Conservation (phyloP, 2,113 vertebrate genomes). For the Platichthys stellatus region DNA sequence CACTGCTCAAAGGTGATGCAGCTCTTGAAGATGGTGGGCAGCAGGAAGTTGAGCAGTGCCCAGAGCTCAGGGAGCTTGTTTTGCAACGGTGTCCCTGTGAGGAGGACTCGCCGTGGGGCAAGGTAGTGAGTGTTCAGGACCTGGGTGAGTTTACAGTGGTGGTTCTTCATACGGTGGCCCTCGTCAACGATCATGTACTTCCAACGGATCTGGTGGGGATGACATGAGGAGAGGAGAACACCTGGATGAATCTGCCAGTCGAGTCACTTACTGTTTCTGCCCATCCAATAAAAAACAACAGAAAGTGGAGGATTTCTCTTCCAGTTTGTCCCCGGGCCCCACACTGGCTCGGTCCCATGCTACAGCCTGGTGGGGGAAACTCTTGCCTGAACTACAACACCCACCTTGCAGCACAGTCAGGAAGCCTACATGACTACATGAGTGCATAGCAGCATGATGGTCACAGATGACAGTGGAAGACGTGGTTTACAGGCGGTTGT, state of each 20-base stretch:
- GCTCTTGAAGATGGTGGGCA: conserved; percentile 99
- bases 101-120: conserved; percentile 90
- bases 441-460: conserved; percentile 68
- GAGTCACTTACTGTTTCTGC: not conserved
- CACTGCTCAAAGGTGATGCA: conserved; percentile 98
- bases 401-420: conserved; percentile 63
- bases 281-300: conserved; percentile 2
- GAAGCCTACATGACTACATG: conserved; percentile 72
- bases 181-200: conserved; percentile 99
- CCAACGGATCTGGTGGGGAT: conserved; percentile 90
- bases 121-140: conserved; percentile 98
- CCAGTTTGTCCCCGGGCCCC: conserved; percentile 47
- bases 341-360: conserved; percentile 31
- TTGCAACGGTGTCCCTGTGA: conserved; percentile 94
- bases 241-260: not conserved
- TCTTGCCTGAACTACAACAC: conserved; percentile 47
- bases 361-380: conserved; percentile 26
- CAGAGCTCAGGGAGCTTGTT: conserved; percentile 97
- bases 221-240: conserved; percentile 71
- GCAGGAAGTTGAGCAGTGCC: conserved; percentile 97
- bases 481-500: conserved; percentile 49
- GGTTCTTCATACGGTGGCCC: conserved; percentile 98
- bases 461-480: conserved; percentile 61
- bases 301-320: conserved; percentile 32
- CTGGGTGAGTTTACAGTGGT: conserved; percentile 98